Evolutionary conservation across 2,113 vertebrate genomes (phyloP).

Genomic region (Acrocephalus kingi): DNA sequence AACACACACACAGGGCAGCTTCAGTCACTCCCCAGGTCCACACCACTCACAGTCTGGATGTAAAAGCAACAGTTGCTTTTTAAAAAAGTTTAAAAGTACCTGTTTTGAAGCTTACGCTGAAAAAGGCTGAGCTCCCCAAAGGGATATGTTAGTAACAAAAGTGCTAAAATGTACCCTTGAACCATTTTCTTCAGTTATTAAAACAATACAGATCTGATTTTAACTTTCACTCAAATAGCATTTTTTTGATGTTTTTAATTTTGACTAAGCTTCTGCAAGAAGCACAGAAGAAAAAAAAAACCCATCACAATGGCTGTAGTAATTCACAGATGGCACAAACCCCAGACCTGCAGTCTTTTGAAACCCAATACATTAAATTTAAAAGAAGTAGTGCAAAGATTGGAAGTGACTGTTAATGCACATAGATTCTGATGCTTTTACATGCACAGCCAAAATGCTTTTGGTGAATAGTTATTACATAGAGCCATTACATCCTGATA

Average conservation of each 20-base stretch:
- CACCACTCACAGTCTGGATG: background rate
- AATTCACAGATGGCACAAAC: background rate
- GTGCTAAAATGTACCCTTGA: background rate
- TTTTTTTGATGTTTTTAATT: background rate
- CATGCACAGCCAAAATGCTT: conserved; percentile 17
- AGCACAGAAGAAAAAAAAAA: background rate
- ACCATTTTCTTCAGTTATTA: background rate
- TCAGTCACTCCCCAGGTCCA: background rate
- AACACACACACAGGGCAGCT: background rate
- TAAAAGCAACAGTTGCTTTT: background rate
- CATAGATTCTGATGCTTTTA: conserved; percentile 12
- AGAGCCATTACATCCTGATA: background rate
- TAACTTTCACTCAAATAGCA: background rate
- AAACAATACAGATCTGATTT: background rate
- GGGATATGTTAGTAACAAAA: background rate
- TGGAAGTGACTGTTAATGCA: background rate
- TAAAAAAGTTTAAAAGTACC: background rate
- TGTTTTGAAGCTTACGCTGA: background rate
- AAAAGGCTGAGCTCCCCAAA: background rate
- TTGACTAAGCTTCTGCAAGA: background rate
- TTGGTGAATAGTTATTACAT: background rate
- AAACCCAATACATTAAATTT: background rate
- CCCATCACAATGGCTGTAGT: background rate
- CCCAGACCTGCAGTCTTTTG: background rate
- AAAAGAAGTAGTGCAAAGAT: background rate